phyloP scores from a whole-genome alignment of 2,797 vertebrate genomes.

The Pipistrellus kuhlii region DNA sequence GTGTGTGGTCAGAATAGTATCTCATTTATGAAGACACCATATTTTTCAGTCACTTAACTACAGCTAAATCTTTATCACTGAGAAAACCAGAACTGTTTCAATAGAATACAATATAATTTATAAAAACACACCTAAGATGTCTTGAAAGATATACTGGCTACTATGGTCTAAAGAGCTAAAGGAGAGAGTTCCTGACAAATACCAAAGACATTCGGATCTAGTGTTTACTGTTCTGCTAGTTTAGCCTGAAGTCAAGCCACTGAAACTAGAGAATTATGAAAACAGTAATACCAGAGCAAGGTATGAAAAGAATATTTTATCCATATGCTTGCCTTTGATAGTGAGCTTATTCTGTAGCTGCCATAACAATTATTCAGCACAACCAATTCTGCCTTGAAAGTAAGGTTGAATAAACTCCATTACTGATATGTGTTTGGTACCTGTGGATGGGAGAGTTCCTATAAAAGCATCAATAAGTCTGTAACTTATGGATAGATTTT shows the following conservation, averaged over 20 bases:
- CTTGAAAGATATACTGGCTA: background rate
- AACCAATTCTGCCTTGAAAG: background rate
- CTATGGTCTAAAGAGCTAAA: background rate
- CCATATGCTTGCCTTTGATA: background rate
- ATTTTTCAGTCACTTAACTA: background rate
- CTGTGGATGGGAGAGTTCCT: background rate
- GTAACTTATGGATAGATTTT: background rate
- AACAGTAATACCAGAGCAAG: background rate
- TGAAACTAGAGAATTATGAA: background rate
- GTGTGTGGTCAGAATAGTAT: background rate
- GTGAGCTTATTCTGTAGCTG: slow-evolving; percentile 4
- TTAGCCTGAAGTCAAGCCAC: background rate
- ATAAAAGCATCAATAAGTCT: background rate
- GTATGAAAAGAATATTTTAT: slow-evolving; percentile 9
- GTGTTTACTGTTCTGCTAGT: background rate
- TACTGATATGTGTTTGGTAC: background rate
- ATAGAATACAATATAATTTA: background rate
- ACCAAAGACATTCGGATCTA: background rate
- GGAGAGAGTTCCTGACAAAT: background rate
- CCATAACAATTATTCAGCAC: slow-evolving; percentile 4
- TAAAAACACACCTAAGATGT: background rate
- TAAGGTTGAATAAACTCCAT: background rate
- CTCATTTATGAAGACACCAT: background rate
- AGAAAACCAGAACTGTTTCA: background rate
- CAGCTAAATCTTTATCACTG: background rate